Evolutionary conservation across 2,888 invertebrate species (phyloP).

Genomic region (Sesamia inferens): DNA sequence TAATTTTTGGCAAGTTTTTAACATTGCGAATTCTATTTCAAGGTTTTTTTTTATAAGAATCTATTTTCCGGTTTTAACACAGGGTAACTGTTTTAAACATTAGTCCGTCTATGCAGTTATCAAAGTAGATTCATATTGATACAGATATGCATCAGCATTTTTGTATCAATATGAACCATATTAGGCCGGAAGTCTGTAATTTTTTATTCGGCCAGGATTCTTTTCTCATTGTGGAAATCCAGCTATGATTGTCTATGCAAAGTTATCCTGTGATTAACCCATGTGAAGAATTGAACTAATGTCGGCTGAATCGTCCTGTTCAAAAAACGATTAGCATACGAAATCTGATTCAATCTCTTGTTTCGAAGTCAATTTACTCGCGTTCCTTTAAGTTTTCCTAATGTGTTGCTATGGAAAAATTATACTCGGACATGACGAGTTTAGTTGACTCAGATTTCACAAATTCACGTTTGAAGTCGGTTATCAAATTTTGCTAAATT

Average conservation of each 20-base stretch:
- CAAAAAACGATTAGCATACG: no score
- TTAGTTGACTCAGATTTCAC: slow-evolving; percentile 7
- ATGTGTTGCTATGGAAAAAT: not conserved
- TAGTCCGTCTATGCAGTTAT: not conserved
- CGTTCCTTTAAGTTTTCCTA: not conserved
- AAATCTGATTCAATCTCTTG: not conserved
- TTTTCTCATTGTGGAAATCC: not conserved
- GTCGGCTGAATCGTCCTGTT: not conserved
- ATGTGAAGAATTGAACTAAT: not conserved
- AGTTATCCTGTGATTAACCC: slow-evolving; percentile 18
- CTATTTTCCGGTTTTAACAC: not conserved
- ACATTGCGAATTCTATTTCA: not conserved
- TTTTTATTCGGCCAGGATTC: not conserved
- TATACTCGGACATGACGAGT: not conserved
- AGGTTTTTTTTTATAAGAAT: not conserved
- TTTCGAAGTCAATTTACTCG: not conserved
- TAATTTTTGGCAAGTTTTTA: not conserved
- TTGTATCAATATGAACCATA: not conserved
- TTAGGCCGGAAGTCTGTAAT: not conserved
- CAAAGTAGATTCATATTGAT: not conserved
- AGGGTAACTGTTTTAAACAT: slow-evolving; percentile 2
- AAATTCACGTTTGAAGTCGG: not conserved
- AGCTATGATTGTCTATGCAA: not conserved
- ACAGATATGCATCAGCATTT: no score
- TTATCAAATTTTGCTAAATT: not conserved